These are phyloP conservation scores for Pilophorus perplexus DNA, from an alignment of 2,888 invertebrate genomes.

Conservation along the genomic window DNA sequence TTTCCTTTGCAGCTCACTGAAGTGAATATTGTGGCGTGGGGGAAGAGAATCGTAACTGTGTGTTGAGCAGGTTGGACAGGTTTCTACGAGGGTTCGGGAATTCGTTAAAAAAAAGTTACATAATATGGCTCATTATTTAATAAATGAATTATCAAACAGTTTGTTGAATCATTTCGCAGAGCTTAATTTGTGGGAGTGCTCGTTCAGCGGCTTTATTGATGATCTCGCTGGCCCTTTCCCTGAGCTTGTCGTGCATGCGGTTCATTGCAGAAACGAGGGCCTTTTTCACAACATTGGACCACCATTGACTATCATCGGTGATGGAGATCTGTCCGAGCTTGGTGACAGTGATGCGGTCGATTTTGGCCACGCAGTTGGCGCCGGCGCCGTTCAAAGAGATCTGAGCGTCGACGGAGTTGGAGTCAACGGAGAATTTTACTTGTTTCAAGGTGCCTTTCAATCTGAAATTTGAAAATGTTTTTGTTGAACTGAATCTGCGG, in stretches of 20 bases:
- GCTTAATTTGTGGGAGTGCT: slow-evolving; percentile 29
- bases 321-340: slow-evolving; percentile 42
- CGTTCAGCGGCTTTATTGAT: slow-evolving; percentile 22
- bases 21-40: too few relatives aligned
- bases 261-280: slow-evolving; percentile 27
- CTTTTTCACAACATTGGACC: slow-evolving; percentile 42
- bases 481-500: too few relatives aligned
- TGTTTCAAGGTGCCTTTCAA: too few relatives aligned
- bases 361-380: slow-evolving; percentile 32
- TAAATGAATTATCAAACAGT: too few relatives aligned
- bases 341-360: slow-evolving; percentile 36
- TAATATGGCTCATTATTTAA: too few relatives aligned
- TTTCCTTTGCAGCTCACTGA: too few relatives aligned
- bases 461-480: too few relatives aligned
- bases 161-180: slow-evolving; percentile 43
- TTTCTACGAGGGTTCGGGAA: too few relatives aligned
- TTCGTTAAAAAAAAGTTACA: too few relatives aligned
- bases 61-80: too few relatives aligned
- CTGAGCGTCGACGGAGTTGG: slow-evolving; percentile 42
- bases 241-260: slow-evolving; percentile 34
- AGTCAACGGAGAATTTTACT: slow-evolving; percentile 36
- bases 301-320: slow-evolving; percentile 41
- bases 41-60: too few relatives aligned
- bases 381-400: slow-evolving; percentile 36
- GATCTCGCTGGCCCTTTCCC: slow-evolving; percentile 19